Evolutionary conservation across 2,797 vertebrate genomes (phyloP).

Genomic region (Strix occidentalis): DNA sequence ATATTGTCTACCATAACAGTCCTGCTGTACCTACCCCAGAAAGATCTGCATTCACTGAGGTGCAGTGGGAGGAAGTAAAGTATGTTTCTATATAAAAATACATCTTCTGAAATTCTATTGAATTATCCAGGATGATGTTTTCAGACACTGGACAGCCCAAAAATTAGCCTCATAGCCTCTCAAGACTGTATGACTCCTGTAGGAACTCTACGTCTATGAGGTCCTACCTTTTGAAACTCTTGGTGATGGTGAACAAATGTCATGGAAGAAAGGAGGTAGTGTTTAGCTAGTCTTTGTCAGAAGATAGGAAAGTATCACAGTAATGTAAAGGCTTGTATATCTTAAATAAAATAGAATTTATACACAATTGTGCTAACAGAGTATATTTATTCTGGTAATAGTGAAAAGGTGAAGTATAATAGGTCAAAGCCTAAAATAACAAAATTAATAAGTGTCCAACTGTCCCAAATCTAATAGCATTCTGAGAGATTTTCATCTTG

Average conservation of each 20-base stretch:
- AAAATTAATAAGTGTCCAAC: neutral
- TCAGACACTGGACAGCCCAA: neutral
- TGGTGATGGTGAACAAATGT: neutral
- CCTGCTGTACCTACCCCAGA: neutral
- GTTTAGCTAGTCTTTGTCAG: neutral
- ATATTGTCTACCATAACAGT: neutral
- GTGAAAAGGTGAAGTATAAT: neutral
- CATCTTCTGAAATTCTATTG: neutral
- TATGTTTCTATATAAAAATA: neutral
- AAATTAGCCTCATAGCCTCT: neutral
- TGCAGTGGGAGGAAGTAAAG: neutral
- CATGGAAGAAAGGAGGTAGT: neutral
- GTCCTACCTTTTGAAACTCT: neutral
- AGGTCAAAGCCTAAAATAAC: neutral
- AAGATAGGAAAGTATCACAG: neutral
- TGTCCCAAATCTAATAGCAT: neutral
- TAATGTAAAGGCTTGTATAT: neutral
- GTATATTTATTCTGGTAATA: neutral
- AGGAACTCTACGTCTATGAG: neutral
- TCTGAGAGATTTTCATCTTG: neutral
- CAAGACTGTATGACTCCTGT: neutral
- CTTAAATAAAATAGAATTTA: neutral
- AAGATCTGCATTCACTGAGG: neutral
- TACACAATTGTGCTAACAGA: neutral
- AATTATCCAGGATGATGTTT: neutral